Percentiles rank a stretch among this genome's conserved stretches.
Evolutionary conservation across 1,140 invertebrate genomes (phyloP).

Genomic region (Hycleus phaleratus): DNA sequence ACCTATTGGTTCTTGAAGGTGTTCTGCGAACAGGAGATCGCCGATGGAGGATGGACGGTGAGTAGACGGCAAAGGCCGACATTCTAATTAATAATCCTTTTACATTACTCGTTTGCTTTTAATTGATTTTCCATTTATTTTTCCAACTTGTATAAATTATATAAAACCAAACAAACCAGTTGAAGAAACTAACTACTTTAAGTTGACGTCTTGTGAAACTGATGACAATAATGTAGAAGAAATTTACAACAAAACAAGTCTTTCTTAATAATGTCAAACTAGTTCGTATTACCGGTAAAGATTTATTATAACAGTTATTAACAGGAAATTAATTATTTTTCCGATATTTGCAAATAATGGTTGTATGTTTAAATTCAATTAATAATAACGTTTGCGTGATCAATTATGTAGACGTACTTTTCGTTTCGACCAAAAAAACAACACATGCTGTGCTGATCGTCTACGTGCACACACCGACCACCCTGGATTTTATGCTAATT

Average conservation of each 20-base stretch:
- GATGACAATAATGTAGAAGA: too few species aligned
- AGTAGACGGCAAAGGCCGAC: slow-evolving; percentile 31
- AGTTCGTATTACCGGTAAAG: background rate
- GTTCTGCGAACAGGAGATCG: slow-evolving; percentile 82
- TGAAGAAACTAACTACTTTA: too few species aligned
- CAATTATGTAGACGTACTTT: too few species aligned
- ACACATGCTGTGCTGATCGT: background rate
- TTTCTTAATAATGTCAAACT: too few species aligned
- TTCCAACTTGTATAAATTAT: too few species aligned
- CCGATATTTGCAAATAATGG: slow-evolving; percentile 3
- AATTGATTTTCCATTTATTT: too few species aligned
- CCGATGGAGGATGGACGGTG: slow-evolving; percentile 92
- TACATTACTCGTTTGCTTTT: background rate
- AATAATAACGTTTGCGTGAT: too few species aligned
- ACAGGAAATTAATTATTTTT: background rate
- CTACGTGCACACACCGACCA: background rate
- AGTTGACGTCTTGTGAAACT: too few species aligned
- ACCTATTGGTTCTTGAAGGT: slow-evolving; percentile 89
- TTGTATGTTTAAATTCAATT: slow-evolving; percentile 1
- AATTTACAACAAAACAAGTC: too few species aligned
- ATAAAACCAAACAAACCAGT: too few species aligned
- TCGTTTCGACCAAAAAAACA: background rate
- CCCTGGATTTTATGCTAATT: background rate
- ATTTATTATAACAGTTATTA: background rate
- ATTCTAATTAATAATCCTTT: background rate